phyloP scores from a whole-genome alignment of 2,888 invertebrate species.

The Exocentrus adspersus region DNA sequence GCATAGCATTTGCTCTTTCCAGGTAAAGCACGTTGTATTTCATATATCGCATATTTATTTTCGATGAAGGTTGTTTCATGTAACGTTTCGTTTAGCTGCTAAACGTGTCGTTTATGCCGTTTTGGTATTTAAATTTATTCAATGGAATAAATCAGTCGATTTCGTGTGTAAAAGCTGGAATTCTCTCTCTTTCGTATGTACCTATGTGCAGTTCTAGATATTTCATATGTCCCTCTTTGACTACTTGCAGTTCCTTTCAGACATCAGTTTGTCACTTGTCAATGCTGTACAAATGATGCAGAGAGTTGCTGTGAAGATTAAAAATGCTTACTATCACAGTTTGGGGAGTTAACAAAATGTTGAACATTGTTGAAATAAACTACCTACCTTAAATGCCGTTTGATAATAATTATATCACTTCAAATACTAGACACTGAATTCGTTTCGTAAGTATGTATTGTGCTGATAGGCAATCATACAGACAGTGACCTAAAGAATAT shows the following conservation, averaged over 20 bases:
- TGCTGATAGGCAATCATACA: no score
- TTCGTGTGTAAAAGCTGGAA: slow-evolving; percentile 54
- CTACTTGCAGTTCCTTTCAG: slow-evolving; percentile 54
- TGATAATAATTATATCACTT: no score
- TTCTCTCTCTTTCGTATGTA: no score
- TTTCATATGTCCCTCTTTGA: slow-evolving; percentile 54
- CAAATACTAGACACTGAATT: no score
- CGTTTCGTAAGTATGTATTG: no score
- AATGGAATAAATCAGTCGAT: slow-evolving; percentile 54
- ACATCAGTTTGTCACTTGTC: slow-evolving; percentile 54
- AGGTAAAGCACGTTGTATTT: slow-evolving; percentile 23
- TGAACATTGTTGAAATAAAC: no score
- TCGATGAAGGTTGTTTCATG: slow-evolving; percentile 34
- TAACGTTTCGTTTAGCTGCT: slow-evolving; percentile 41
- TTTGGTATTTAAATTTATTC: slow-evolving; percentile 55
- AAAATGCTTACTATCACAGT: no score
- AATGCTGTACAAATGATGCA: no score
- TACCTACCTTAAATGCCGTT: no score
- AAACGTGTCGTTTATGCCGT: slow-evolving; percentile 50
- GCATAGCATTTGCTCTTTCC: slow-evolving; percentile 25
- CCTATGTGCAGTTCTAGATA: slow-evolving; percentile 48
- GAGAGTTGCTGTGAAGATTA: no score
- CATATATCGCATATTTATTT: slow-evolving; percentile 29
- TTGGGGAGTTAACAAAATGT: no score
- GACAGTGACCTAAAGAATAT: no score